A percentile compares a stretch with the other conserved stretches of the same genome.
These are phyloP conservation scores for Ciconia boyciana DNA, from an alignment of 2,113 vertebrate genomes.

Conservation along the genomic window DNA sequence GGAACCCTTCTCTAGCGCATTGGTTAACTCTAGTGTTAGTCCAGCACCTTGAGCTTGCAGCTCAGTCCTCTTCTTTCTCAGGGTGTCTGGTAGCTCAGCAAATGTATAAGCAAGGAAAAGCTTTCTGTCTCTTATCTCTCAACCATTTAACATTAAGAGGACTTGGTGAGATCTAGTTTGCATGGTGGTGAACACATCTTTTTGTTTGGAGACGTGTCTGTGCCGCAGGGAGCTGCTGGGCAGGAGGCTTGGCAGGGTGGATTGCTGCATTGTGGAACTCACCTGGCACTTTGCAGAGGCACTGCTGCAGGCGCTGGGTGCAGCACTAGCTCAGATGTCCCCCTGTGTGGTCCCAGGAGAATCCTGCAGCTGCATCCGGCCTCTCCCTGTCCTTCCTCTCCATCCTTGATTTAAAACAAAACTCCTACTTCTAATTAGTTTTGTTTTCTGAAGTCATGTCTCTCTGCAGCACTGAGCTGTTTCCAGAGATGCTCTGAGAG, in stretches of 20 bases:
- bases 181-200: fast-evolving
- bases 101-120: not conserved
- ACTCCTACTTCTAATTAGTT: not conserved
- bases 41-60: not conserved
- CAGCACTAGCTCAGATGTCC: not conserved
- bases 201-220: not conserved
- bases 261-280: not conserved
- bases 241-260: not conserved
- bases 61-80: not conserved
- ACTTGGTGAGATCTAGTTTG: not conserved
- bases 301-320: not conserved
- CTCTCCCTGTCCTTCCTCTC: not conserved
- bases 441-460: not conserved
- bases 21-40: not conserved
- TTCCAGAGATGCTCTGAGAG: constrained; percentile 9
- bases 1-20: not conserved
- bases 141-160: fast-evolving
- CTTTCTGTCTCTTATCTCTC: not conserved
- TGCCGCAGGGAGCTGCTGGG: not conserved
- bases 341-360: not conserved
- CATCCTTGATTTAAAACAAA: not conserved
- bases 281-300: not conserved
- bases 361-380: not conserved
- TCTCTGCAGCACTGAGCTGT: constrained; percentile 33
- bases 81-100: not conserved